These are phyloP conservation scores for Amiota communis DNA, from an alignment of 2,888 invertebrate genomes.

Conservation along the genomic window DNA sequence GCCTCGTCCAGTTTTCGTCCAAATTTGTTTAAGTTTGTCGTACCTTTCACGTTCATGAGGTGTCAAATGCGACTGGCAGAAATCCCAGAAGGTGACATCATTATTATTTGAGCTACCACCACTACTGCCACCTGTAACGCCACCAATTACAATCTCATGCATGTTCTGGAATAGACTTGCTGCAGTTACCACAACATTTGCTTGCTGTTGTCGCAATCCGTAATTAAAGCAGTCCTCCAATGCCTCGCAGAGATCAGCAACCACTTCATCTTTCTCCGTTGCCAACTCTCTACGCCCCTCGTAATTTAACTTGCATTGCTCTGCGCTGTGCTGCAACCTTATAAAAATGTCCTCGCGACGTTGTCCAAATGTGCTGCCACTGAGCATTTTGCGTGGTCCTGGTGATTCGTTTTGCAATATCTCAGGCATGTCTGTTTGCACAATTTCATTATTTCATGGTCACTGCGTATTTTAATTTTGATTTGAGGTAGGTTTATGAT, in stretches of 20 bases:
- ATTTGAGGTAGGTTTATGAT: background rate
- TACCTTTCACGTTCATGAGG: conserved; percentile 92
- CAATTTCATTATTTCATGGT: conserved; percentile 18
- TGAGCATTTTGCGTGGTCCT: conserved; percentile 46
- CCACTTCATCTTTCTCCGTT: conserved; percentile 83
- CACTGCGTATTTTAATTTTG: background rate
- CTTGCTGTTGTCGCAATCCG: conserved; percentile 80
- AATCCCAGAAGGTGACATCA: conserved; percentile 83
- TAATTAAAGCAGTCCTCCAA: conserved; percentile 86
- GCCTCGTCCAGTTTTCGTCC: conserved; percentile 76
- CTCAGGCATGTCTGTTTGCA: conserved; percentile 48
- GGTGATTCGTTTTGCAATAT: conserved; percentile 27
- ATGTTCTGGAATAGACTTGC: conserved; percentile 78
- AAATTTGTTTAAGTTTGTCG: conserved; percentile 79
- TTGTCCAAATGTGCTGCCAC: conserved; percentile 60
- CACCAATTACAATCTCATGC: conserved; percentile 80
- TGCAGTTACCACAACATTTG: conserved; percentile 64
- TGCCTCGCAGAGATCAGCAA: conserved; percentile 79
- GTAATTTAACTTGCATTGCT: conserved; percentile 84
- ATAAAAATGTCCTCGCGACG: conserved; percentile 65
- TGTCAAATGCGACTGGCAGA: conserved; percentile 84
- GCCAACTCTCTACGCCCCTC: conserved; percentile 92
- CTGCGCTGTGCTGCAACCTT: conserved; percentile 64
- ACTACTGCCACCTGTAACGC: conserved; percentile 21
- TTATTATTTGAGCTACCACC: conserved; percentile 38